phyloP scores from a whole-genome alignment of 2,113 vertebrate genomes.

The Parus major region DNA sequence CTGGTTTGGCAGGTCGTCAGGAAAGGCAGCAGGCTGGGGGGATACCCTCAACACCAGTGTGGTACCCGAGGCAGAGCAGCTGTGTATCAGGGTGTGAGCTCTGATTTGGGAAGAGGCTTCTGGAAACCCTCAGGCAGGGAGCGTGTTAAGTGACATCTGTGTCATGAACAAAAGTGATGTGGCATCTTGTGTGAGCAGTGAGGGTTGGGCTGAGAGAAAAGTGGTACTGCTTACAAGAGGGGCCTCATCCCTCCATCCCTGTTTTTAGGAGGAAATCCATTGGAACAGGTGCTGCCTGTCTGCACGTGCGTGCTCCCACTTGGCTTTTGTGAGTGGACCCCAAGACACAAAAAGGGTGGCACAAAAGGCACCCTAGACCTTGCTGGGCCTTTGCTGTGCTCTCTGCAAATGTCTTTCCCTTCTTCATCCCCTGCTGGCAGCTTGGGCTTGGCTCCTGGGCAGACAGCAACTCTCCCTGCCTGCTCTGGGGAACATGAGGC shows the following conservation, averaged over 20 bases:
- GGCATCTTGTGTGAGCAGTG: neutral
- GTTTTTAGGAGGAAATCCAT: neutral
- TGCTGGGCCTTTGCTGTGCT: accelerated
- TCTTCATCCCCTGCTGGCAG: neutral
- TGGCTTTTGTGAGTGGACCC: neutral
- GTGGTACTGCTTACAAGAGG: accelerated
- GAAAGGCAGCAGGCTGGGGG: neutral
- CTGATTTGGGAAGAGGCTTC: neutral
- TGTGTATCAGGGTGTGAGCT: accelerated
- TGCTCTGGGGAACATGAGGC: accelerated
- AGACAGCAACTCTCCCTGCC: neutral
- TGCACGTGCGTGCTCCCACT: accelerated
- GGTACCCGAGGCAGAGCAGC: neutral
- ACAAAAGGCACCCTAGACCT: neutral
- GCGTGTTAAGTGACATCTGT: neutral
- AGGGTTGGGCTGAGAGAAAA: neutral
- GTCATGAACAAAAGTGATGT: neutral
- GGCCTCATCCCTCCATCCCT: neutral
- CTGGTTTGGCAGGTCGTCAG: neutral
- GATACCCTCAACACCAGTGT: accelerated
- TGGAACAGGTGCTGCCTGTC: neutral
- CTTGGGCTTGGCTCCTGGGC: neutral
- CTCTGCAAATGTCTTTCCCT: neutral
- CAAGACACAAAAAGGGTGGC: neutral
- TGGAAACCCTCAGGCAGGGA: neutral